Percentiles rank a stretch among this genome's conserved stretches.
These are phyloP conservation scores for Atethmia centrago DNA, from an alignment of 2,888 invertebrate genomes.

Conservation along the genomic window DNA sequence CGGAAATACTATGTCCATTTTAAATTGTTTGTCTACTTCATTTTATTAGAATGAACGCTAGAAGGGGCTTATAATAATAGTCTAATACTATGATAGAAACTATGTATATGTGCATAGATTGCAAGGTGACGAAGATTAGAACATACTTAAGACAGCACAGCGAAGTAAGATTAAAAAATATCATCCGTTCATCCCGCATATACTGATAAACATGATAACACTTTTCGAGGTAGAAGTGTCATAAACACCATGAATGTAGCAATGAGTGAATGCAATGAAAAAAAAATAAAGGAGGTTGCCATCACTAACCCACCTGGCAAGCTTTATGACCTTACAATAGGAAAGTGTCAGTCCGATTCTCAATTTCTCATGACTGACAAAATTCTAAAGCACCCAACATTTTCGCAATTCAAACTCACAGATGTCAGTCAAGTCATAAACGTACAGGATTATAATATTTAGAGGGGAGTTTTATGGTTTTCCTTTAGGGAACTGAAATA, in stretches of 20 bases:
- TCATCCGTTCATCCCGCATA: neutral
- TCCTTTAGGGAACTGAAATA: conserved; percentile 73
- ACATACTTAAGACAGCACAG: too few relatives aligned
- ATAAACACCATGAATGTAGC: neutral
- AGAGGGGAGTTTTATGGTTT: conserved; percentile 72
- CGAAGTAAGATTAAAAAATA: neutral
- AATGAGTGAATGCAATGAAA: neutral
- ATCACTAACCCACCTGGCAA: neutral
- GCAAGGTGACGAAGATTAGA: neutral
- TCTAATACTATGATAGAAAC: neutral
- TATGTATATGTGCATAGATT: neutral
- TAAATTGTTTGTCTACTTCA: conserved; percentile 5
- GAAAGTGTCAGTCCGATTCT: neutral
- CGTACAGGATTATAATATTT: conserved; percentile 68
- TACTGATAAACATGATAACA: neutral
- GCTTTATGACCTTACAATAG: neutral
- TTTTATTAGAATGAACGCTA: neutral
- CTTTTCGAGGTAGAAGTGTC: neutral
- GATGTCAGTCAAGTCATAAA: conserved; percentile 64
- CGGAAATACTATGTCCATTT: too few relatives aligned
- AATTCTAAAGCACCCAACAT: neutral
- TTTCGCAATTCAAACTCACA: conserved; percentile 42
- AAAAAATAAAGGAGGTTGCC: neutral
- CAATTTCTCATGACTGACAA: neutral
- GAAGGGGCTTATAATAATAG: too few relatives aligned